phyloP scores from a whole-genome alignment of 23 tunicate species.

The Botrylloides violaceus region DNA sequence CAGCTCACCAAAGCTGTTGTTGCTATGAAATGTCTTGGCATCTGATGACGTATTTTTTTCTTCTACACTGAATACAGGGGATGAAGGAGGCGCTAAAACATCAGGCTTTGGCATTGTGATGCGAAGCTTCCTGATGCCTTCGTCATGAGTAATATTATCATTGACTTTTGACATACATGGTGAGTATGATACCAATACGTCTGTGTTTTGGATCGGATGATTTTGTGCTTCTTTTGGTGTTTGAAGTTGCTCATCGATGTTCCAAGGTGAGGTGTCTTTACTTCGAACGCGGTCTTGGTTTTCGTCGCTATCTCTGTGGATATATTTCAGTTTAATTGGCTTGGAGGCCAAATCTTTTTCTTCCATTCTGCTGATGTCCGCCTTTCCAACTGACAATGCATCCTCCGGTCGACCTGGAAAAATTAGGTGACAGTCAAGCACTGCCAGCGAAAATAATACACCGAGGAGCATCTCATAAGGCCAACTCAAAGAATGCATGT shows the following conservation, averaged over 20 bases:
- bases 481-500: no score
- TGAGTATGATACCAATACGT: neutral
- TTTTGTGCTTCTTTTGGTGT: neutral
- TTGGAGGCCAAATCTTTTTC: neutral
- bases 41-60: neutral
- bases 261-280: slow-evolving; percentile 28
- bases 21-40: neutral
- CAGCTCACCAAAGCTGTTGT: no score
- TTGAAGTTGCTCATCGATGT: slow-evolving; percentile 14
- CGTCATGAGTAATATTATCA: neutral
- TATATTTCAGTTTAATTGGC: slow-evolving; percentile 9
- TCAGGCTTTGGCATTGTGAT: neutral
- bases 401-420: slow-evolving; percentile 24
- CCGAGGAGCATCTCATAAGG: no score
- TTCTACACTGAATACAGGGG: neutral
- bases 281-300: slow-evolving; percentile 3
- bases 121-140: slow-evolving; percentile 8
- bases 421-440: no score
- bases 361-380: neutral
- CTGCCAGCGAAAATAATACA: no score
- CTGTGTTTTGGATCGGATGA: neutral
- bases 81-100: slow-evolving; percentile 6
- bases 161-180: neutral
- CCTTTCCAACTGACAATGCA: slow-evolving; percentile 10
- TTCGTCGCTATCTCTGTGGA: slow-evolving; percentile 3